phyloP scores from a whole-genome alignment of 92 coral and sea anemone species.

The Chrysogorgia sp. region DNA sequence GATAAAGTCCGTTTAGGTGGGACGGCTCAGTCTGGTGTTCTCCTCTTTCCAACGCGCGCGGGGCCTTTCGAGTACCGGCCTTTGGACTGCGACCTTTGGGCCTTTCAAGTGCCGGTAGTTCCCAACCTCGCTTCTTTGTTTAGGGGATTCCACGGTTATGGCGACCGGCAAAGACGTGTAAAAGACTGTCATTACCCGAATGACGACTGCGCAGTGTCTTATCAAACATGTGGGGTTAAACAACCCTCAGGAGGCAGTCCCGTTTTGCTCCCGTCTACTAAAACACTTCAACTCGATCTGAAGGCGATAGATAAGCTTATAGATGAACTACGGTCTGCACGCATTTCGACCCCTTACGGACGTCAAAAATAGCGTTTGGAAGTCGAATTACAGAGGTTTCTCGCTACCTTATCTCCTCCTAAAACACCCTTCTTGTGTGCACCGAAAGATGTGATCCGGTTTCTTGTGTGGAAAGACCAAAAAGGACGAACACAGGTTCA shows the following conservation, averaged over 20 bases:
- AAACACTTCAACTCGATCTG: background rate
- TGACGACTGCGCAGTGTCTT: slow-evolving; percentile 18
- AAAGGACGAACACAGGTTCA: slow-evolving; percentile 41
- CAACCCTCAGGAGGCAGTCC: background rate
- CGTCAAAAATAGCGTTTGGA: slow-evolving; percentile 44
- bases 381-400: slow-evolving; percentile 20
- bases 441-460: slow-evolving; percentile 33
- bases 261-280: background rate
- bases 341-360: slow-evolving; percentile 31
- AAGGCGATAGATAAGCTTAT: slow-evolving; percentile 20
- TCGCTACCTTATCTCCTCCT: slow-evolving; percentile 21
- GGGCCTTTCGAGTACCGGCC: slow-evolving; percentile 16
- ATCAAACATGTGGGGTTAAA: background rate
- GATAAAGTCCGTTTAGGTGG: slow-evolving; percentile 37
- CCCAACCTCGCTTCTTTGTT: background rate
- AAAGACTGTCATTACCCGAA: too few relatives aligned
- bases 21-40: slow-evolving; percentile 26
- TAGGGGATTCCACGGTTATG: slow-evolving; percentile 19
- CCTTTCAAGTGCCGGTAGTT: slow-evolving; percentile 30
- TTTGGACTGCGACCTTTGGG: slow-evolving; percentile 44
- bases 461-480: slow-evolving; percentile 39
- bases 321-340: slow-evolving; percentile 3
- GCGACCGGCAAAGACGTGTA: slow-evolving; percentile 35
- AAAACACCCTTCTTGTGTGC: slow-evolving; percentile 9
- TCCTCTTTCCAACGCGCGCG: slow-evolving; percentile 49